phyloP scores from a whole-genome alignment of 2,797 vertebrate species.

The Sebastes taczanowskii region DNA sequence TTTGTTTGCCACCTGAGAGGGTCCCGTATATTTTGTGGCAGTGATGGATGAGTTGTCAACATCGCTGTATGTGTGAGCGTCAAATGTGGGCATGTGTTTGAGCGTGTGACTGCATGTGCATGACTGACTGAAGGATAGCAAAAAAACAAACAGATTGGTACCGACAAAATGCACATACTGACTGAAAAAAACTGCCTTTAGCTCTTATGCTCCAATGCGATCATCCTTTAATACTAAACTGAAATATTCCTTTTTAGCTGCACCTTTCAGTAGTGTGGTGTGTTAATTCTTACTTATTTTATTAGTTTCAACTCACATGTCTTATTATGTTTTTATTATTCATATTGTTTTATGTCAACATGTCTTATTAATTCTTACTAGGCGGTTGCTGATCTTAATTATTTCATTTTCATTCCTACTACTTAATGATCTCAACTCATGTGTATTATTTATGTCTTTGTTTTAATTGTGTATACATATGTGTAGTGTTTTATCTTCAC shows the following conservation, averaged over 20 bases:
- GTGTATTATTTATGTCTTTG: not conserved
- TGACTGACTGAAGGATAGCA: not conserved
- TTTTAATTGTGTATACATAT: not conserved
- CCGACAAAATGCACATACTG: not conserved
- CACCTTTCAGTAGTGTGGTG: not conserved
- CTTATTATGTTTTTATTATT: not conserved
- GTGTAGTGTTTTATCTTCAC: not conserved
- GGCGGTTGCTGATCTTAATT: not conserved
- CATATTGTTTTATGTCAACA: not conserved
- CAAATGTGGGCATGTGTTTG: conserved; percentile 4
- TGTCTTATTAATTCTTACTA: not conserved
- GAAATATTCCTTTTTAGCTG: not conserved
- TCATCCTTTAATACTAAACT: not conserved
- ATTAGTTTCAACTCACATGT: not conserved
- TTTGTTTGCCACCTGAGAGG: conserved; percentile 26
- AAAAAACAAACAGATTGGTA: not conserved
- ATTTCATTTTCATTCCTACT: not conserved
- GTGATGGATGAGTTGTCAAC: conserved; percentile 35
- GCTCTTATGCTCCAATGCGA: not conserved
- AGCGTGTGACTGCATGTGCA: not conserved
- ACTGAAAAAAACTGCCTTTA: not conserved
- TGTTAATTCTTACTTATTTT: not conserved
- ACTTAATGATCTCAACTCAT: not conserved
- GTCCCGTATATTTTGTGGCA: not conserved
- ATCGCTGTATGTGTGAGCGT: not conserved